Conservation (phyloP, 2,113 vertebrate genomes). For the Crotalus viridis region DNA sequence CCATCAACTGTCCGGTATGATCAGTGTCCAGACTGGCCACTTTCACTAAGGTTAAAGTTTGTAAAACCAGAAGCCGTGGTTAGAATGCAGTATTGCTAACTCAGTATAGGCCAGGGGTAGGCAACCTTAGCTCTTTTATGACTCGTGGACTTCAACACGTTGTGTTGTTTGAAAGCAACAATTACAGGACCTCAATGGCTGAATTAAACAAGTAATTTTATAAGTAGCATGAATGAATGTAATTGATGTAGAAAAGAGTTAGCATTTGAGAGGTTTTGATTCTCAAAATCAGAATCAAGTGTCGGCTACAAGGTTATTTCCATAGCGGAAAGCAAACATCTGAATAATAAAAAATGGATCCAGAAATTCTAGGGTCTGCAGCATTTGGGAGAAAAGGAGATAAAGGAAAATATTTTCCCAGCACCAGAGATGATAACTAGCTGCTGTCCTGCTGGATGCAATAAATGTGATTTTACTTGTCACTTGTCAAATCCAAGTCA, state of each 20-base stretch:
- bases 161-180: neutral
- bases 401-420: conserved; percentile 43
- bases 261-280: neutral
- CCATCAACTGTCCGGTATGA: neutral
- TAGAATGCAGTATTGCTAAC: neutral
- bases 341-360: conserved; percentile 12
- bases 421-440: conserved; percentile 25
- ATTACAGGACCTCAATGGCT: neutral
- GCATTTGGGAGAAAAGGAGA: conserved; percentile 40
- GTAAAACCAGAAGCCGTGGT: neutral
- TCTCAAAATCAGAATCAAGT: neutral
- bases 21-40: neutral
- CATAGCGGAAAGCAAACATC: conserved; percentile 17
- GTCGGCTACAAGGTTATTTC: neutral
- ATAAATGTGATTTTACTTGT: conserved; percentile 47
- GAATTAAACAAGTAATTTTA: neutral
- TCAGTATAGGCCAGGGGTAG: no score
- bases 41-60: neutral
- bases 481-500: conserved; percentile 41
- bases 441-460: conserved; percentile 18
- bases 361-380: conserved; percentile 13
- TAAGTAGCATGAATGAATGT: neutral
- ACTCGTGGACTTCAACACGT: neutral
- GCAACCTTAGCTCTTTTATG: no score
- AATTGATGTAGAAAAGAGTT: neutral